A percentile compares a stretch with the other conserved stretches of the same genome.
These are phyloP conservation scores for Heterotis niloticus DNA, from an alignment of 2,113 vertebrate genomes.

Conservation along the genomic window DNA sequence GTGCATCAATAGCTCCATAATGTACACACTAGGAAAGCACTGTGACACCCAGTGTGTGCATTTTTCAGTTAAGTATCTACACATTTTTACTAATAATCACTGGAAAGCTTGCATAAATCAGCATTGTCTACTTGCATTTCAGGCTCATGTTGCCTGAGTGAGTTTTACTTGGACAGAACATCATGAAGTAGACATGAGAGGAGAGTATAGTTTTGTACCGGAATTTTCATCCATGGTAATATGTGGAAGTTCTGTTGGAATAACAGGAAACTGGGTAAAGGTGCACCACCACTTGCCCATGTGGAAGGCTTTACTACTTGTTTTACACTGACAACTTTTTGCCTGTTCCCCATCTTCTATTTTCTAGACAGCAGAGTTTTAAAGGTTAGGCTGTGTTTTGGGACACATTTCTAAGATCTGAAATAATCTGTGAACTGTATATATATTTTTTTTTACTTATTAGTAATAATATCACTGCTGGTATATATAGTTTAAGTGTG, in stretches of 20 bases:
- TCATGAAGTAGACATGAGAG: not conserved
- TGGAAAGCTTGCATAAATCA: not conserved
- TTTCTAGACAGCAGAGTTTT: not conserved
- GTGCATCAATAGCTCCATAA: not conserved
- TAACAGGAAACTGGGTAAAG: slow-evolving; percentile 39
- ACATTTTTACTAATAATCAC: not conserved
- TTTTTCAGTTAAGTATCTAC: too few relatives aligned
- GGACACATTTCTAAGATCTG: not conserved
- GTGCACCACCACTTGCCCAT: slow-evolving; percentile 20
- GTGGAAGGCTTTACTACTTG: slow-evolving; percentile 8
- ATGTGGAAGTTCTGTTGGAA: slow-evolving; percentile 34
- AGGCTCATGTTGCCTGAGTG: not conserved
- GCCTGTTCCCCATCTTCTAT: not conserved
- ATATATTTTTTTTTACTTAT: too few relatives aligned
- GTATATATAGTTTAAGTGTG: too few relatives aligned
- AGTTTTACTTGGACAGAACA: not conserved
- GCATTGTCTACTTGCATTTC: not conserved
- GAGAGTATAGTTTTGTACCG: not conserved
- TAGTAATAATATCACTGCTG: too few relatives aligned
- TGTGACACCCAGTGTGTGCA: too few relatives aligned
- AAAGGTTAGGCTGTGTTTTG: not conserved
- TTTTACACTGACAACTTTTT: not conserved
- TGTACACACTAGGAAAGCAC: too few relatives aligned
- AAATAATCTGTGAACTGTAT: not conserved
- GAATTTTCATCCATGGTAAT: not conserved